Base-by-base conservation (phyloP, 2,888 invertebrate species). In the Ecliptopera silaceata region DNA sequence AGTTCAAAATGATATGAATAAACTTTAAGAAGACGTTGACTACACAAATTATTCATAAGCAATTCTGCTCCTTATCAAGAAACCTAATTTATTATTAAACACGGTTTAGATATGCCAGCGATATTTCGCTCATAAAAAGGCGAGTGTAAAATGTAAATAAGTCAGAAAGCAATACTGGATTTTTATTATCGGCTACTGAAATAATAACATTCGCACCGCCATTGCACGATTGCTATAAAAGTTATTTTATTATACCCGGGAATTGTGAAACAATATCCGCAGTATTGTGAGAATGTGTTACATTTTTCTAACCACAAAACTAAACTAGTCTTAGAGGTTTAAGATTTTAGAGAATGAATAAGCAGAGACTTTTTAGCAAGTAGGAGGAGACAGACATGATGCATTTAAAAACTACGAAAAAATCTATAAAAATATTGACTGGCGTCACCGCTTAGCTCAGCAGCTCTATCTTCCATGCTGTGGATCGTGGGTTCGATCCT, bases 181-280 rank as follows among this genome's bases (percentile, higher is more conserved):
- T 46, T n/a, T 46, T 46, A 45, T 32, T 17, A 45, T 34, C 38
- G 29, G 8, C 13, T 22, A 36, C 38, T 38, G n/a, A 13, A 20
- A 45, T 45, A 17, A 41, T 5, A 22, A 12, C 6, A 34, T 38
- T 36, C 22, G 12, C 36, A 26, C 26, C 26, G 4, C 8, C 6
- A 38, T 47, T 38, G 38, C 47, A 38, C 47, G 26, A 47, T 17
- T 26, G 38, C 47, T 38, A 47, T 15, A 41, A 41, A 20, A 22
- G 41, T 22, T 12, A 39, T 39, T 13, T 36, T 36, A 15, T 38
- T 38, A 38, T 15, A 38, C 38, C 13, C 6, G 6, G 38, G 13
- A 17, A 38, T 38, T 38, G 38, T 15, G 38, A 38, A 38, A 38
- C 44, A 31, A 31, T 26, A 26, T 31, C 11, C 31, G 4, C 31